Conservation (phyloP, 1,140 invertebrate genomes). For the Cyclargus thomasi region DNA sequence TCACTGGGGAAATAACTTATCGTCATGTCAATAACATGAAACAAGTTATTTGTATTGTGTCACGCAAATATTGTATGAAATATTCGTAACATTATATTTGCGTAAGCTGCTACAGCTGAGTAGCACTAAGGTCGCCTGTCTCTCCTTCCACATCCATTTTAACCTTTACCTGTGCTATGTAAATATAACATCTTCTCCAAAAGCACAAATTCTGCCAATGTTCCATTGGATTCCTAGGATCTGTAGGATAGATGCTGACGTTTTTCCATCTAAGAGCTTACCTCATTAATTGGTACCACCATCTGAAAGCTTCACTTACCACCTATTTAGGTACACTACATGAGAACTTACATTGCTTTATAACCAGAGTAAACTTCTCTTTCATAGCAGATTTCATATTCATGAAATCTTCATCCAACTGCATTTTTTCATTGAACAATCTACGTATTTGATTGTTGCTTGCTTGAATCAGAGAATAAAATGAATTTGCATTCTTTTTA, state of each 20-base stretch:
- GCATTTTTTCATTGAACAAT: conserved; percentile 87
- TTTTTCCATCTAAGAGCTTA: neutral
- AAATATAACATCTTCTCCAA: too few relatives aligned
- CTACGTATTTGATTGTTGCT: conserved; percentile 92
- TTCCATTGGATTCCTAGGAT: too few relatives aligned
- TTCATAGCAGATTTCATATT: conserved; percentile 86
- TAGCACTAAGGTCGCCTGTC: too few relatives aligned
- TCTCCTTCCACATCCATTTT: too few relatives aligned
- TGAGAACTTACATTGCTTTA: conserved; percentile 87
- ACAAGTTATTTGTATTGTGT: too few relatives aligned
- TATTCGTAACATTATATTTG: too few relatives aligned
- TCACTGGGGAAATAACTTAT: too few relatives aligned
- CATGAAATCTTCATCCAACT: conserved; percentile 90
- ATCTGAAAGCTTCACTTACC: neutral
- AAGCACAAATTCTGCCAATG: too few relatives aligned
- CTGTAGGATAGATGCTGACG: neutral
- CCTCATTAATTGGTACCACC: neutral
- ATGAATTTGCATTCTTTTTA: conserved; percentile 90
- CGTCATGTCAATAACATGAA: too few relatives aligned
- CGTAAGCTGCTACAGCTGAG: too few relatives aligned
- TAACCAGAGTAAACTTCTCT: conserved; percentile 86
- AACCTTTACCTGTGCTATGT: too few relatives aligned
- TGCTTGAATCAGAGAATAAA: conserved; percentile 96
- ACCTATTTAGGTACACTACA: conserved; percentile 3
- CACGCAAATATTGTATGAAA: too few relatives aligned